Percentiles rank a stretch among this genome's conserved stretches.
Evolutionary conservation across 1,140 invertebrate species (phyloP).

Genomic region (Ostrea denselamellosa): DNA sequence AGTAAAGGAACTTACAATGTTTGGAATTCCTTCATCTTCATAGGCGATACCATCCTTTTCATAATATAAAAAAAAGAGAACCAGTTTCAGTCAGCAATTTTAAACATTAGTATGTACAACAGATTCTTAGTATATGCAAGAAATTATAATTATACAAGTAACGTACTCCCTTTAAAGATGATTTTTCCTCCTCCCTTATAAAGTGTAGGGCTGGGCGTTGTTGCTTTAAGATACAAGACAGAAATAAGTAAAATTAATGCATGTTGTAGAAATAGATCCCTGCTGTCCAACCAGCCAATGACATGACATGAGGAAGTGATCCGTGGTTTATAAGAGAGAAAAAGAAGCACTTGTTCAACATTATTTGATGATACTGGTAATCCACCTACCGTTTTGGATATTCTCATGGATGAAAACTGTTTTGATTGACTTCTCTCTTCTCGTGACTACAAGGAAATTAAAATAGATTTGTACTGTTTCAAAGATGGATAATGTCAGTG

Average conservation of each 20-base stretch:
- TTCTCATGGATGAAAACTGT: constrained; percentile 15
- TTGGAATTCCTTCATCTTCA: background rate
- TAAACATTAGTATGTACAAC: background rate
- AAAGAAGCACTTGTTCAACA: no score
- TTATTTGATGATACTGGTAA: background rate
- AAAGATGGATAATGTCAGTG: no score
- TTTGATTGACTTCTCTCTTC: background rate
- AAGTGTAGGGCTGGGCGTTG: no score
- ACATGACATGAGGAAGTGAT: no score
- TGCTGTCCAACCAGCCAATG: no score
- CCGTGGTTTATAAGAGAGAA: no score
- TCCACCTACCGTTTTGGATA: background rate
- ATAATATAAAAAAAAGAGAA: background rate
- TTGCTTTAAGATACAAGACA: no score
- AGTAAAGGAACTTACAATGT: background rate
- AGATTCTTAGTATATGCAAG: background rate
- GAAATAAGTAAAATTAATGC: no score
- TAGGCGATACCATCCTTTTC: background rate
- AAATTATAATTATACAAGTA: background rate
- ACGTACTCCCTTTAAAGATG: no score
- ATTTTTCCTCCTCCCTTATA: no score
- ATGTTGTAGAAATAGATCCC: no score
- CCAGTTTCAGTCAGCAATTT: no score
- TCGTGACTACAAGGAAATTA: background rate
- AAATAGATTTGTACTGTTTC: background rate